Evolutionary conservation across 2,113 vertebrate genomes (phyloP).

Genomic region (Dipodomys merriami): DNA sequence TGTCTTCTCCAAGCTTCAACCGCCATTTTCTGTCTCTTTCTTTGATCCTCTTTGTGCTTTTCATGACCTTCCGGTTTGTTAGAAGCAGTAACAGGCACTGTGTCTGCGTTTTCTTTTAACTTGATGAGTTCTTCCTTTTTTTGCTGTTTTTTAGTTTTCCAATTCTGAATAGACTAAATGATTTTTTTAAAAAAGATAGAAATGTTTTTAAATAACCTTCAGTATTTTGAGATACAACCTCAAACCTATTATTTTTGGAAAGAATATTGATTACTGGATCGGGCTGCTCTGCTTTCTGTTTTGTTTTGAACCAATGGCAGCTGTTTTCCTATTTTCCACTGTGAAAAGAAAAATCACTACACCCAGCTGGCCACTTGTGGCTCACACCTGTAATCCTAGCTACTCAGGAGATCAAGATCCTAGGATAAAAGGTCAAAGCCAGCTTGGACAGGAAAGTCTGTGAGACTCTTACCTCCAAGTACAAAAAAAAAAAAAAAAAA

Average conservation of each 20-base stretch:
- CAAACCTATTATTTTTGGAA: conserved; percentile 21
- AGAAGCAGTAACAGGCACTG: conserved; percentile 68
- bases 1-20: conserved; percentile 90
- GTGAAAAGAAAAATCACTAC: not conserved
- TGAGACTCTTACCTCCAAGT: too few species aligned
- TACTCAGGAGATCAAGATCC: too few species aligned
- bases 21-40: conserved; percentile 80
- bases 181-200: conserved; percentile 15
- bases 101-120: conserved; percentile 84
- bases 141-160: conserved; percentile 89
- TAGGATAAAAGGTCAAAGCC: too few species aligned
- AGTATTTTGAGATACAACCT: conserved; percentile 20
- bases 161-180: conserved; percentile 91
- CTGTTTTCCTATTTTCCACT: not conserved
- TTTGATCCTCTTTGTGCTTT: conserved; percentile 88
- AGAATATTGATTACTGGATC: not conserved
- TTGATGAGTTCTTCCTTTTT: conserved; percentile 85
- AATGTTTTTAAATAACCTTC: not conserved
- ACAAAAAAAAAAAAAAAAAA: too few species aligned
- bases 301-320: conserved; percentile 26
- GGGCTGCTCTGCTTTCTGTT: conserved; percentile 19
- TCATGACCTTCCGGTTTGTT: conserved; percentile 77
- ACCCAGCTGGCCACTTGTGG: too few species aligned
- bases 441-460: too few species aligned
- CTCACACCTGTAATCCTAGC: too few species aligned